Evolutionary conservation across 1,140 invertebrate genomes (phyloP).

Genomic region (Caligus rogercresseyi): DNA sequence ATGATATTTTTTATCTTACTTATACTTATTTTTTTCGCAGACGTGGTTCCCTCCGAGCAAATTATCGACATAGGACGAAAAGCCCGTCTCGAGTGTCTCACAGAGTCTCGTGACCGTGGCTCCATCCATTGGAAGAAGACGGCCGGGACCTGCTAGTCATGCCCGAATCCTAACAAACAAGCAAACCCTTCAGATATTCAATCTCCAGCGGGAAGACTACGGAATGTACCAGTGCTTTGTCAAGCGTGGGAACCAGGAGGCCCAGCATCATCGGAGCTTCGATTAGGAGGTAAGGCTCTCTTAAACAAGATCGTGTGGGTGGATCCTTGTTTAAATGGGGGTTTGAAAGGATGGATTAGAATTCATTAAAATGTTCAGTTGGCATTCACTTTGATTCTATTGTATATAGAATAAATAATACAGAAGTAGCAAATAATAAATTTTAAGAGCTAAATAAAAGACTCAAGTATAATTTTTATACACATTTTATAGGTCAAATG

Average conservation of each 20-base stretch:
- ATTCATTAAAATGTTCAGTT: too few species aligned
- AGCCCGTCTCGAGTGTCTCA: slow-evolving; percentile 11
- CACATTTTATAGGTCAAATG: too few species aligned
- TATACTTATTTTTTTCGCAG: too few species aligned
- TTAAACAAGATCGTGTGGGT: neutral
- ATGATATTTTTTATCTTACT: too few species aligned
- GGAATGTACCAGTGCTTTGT: slow-evolving; percentile 19
- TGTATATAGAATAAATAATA: too few species aligned
- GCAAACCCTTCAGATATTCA: slow-evolving; percentile 19
- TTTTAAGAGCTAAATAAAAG: too few species aligned
- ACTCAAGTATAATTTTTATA: too few species aligned
- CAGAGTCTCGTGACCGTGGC: neutral
- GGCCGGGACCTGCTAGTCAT: neutral
- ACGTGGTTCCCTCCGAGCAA: slow-evolving; percentile 14
- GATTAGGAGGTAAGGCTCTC: slow-evolving; percentile 8
- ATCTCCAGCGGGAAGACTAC: slow-evolving; percentile 4
- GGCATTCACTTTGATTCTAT: too few species aligned
- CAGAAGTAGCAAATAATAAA: too few species aligned
- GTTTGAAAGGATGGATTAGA: too few species aligned
- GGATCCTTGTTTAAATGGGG: neutral
- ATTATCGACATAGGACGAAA: slow-evolving; percentile 12
- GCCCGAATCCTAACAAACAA: neutral
- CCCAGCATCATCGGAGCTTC: neutral
- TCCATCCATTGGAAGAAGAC: slow-evolving; percentile 13
- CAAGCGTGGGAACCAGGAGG: neutral